phyloP scores from a whole-genome alignment of 2,797 vertebrate genomes.

The Takifugu ocellatus region DNA sequence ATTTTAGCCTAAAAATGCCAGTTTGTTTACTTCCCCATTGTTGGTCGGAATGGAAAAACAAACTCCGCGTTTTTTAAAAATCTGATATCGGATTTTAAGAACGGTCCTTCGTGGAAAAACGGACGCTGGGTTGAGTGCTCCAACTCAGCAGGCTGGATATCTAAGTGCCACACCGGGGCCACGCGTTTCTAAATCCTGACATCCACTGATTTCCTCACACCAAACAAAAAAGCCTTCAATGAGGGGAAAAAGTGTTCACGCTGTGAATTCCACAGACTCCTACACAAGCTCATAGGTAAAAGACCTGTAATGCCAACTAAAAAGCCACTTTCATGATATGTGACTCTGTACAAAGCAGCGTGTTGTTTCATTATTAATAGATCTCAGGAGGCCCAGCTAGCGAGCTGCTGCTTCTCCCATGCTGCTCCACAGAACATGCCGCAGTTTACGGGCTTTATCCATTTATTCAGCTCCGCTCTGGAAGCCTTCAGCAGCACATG shows the following conservation, averaged over 20 bases:
- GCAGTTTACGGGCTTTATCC: constrained; percentile 35
- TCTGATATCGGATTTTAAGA: constrained; percentile 18
- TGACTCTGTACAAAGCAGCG: constrained; percentile 50
- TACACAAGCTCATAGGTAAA: constrained; percentile 45
- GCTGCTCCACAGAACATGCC: constrained; percentile 29
- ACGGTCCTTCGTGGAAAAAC: neutral
- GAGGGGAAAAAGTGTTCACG: constrained; percentile 33
- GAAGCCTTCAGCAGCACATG: neutral
- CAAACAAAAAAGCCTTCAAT: constrained; percentile 44
- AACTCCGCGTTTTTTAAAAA: neutral
- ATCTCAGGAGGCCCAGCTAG: constrained; percentile 34
- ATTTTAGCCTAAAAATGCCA: too few relatives aligned
- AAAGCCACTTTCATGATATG: constrained; percentile 56
- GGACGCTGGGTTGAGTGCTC: too few relatives aligned
- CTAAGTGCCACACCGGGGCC: constrained; percentile 15
- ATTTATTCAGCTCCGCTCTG: constrained; percentile 28
- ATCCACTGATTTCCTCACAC: constrained; percentile 21
- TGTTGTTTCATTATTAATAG: constrained; percentile 61
- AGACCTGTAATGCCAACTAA: constrained; percentile 55
- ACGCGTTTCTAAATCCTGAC: constrained; percentile 24
- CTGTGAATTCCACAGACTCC: constrained; percentile 39
- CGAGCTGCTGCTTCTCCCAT: constrained; percentile 38
- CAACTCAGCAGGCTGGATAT: neutral
- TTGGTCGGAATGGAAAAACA: too few relatives aligned
- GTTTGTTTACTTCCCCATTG: too few relatives aligned